Evolutionary conservation across 2,888 invertebrate genomes (phyloP).

Genomic region (Mesorhabditis sp.): DNA sequence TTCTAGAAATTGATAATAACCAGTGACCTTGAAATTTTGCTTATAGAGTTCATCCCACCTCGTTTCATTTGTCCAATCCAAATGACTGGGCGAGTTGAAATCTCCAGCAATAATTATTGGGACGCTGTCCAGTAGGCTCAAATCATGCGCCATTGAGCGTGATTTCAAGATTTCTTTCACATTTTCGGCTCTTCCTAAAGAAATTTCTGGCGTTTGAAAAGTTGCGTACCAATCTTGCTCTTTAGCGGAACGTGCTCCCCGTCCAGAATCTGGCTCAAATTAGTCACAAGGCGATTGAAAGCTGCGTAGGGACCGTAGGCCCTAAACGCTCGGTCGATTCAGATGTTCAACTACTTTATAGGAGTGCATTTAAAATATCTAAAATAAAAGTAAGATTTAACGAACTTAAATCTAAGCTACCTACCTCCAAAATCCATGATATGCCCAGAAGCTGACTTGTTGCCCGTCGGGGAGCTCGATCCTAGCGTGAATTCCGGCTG

Average conservation of each 20-base stretch:
- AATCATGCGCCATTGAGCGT: neutral
- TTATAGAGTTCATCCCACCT: slow-evolving; percentile 12
- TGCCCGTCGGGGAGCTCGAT: neutral
- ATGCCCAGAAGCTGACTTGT: neutral
- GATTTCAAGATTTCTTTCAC: neutral
- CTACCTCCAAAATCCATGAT: neutral
- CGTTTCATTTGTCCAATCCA: slow-evolving; percentile 43
- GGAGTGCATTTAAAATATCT: too few relatives aligned
- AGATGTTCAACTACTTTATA: neutral
- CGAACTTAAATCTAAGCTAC: neutral
- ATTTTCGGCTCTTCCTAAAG: neutral
- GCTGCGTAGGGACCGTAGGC: slow-evolving; percentile 5
- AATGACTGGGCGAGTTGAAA: slow-evolving; percentile 50
- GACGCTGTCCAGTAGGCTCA: slow-evolving; percentile 22
- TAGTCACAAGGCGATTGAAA: neutral
- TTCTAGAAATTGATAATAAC: too few relatives aligned
- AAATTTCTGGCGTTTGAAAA: neutral
- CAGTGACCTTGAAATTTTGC: too few relatives aligned
- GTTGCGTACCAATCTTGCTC: neutral
- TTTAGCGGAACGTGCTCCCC: neutral
- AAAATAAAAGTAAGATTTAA: too few relatives aligned
- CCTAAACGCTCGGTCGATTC: neutral
- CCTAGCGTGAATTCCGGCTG: neutral
- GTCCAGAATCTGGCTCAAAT: neutral
- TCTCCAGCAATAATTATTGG: slow-evolving; percentile 49